Evolutionary conservation across 2,888 invertebrate genomes (phyloP).

Genomic region (Rotaria magnacalcarata): DNA sequence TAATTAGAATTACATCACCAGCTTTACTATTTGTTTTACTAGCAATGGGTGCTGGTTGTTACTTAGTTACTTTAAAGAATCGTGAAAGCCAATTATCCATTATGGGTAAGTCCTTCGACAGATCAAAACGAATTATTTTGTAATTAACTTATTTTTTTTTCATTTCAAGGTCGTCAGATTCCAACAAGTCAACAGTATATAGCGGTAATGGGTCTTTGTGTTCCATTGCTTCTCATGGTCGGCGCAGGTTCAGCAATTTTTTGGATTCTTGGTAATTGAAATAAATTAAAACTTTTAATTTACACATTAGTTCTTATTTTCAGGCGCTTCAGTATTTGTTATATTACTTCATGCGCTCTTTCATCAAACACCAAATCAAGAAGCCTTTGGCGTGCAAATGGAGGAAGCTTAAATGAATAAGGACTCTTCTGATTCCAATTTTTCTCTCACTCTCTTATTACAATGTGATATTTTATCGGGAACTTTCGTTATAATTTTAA

Average conservation of each 20-base stretch:
- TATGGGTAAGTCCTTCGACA: not conserved
- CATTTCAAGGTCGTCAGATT: not conserved
- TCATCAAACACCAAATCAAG: slow-evolving; percentile 30
- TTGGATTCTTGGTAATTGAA: slow-evolving; percentile 15
- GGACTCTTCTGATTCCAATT: not conserved
- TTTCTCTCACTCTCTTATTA: not conserved
- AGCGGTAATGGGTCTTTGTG: not conserved
- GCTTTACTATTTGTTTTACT: not conserved
- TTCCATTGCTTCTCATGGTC: not conserved
- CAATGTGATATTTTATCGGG: not conserved
- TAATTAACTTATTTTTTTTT: not conserved
- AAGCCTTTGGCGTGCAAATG: slow-evolving; percentile 33
- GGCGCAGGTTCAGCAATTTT: slow-evolving; percentile 9
- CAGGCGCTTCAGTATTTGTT: not conserved
- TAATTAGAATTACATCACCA: slow-evolving; percentile 13
- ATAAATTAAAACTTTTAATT: not conserved
- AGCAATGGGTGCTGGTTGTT: slow-evolving; percentile 18
- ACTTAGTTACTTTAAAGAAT: slow-evolving; percentile 22
- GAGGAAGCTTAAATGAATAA: slow-evolving; percentile 4
- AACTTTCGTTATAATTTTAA: not conserved
- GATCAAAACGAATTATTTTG: no score
- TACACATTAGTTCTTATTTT: not conserved
- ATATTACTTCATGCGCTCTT: slow-evolving; percentile 1
- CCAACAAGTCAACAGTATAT: not conserved
- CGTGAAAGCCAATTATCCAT: not conserved